Evolutionary conservation across 2,888 invertebrate species (phyloP).

Genomic region (Pimpla rufipes): DNA sequence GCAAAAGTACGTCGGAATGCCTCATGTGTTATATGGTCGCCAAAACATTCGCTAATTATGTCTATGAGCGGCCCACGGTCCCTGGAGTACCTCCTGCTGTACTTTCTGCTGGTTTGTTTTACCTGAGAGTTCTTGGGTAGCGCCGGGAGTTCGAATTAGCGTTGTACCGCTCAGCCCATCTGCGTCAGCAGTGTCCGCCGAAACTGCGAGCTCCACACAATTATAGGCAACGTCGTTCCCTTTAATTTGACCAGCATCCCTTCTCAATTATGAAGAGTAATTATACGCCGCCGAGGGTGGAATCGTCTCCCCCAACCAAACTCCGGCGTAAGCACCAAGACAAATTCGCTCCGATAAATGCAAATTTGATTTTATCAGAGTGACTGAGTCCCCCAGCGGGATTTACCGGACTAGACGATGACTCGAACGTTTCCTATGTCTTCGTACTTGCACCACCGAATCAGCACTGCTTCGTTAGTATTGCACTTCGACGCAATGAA

Average conservation of each 20-base stretch:
- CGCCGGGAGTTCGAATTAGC: slow-evolving; percentile 16
- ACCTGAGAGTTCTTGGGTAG: slow-evolving; percentile 18
- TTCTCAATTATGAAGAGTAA: slow-evolving; percentile 29
- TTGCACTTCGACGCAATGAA: background rate
- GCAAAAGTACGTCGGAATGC: too few relatives aligned
- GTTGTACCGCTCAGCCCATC: slow-evolving; percentile 3
- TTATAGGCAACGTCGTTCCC: slow-evolving; percentile 26
- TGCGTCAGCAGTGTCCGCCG: slow-evolving; percentile 19
- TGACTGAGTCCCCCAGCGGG: background rate
- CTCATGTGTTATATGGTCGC: background rate
- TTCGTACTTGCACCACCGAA: background rate
- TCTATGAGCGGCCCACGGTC: background rate
- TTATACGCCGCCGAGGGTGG: background rate
- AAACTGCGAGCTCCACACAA: slow-evolving; percentile 12
- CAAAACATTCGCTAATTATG: background rate
- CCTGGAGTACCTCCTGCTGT: slow-evolving; percentile 3
- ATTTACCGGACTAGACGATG: background rate
- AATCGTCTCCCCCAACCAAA: background rate
- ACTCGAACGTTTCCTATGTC: background rate
- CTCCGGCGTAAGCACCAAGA: slow-evolving; percentile 5
- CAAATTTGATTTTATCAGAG: slow-evolving; percentile 11
- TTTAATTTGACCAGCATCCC: slow-evolving; percentile 28
- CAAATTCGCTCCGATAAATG: slow-evolving; percentile 5
- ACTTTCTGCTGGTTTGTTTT: slow-evolving; percentile 16
- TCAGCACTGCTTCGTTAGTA: background rate